Percentiles rank a stretch among this genome's conserved stretches.
These are phyloP conservation scores for Microctonus brassicae DNA, from an alignment of 2,888 invertebrate species.

Conservation along the genomic window DNA sequence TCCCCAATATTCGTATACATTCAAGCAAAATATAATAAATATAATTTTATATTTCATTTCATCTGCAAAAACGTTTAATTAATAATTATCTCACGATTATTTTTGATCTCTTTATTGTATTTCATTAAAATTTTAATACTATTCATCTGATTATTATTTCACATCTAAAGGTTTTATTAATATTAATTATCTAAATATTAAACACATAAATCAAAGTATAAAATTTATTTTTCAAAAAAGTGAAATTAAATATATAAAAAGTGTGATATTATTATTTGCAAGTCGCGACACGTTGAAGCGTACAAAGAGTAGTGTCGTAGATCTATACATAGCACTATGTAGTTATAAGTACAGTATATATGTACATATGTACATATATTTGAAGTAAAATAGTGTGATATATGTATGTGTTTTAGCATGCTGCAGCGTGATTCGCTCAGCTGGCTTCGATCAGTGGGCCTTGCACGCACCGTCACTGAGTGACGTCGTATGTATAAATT, in stretches of 20 bases:
- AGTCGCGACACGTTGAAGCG: conserved; percentile 53
- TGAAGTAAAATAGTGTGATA: too few relatives aligned
- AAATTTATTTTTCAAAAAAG: background rate
- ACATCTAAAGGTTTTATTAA: too few relatives aligned
- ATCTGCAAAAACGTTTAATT: too few relatives aligned
- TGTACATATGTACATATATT: background rate
- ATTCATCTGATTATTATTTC: too few relatives aligned
- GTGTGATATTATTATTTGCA: conserved; percentile 55
- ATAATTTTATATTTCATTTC: too few relatives aligned
- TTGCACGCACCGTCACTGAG: conserved; percentile 35
- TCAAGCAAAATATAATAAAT: conserved; percentile 60
- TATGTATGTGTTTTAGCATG: conserved; percentile 17
- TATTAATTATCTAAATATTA: too few relatives aligned
- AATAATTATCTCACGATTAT: too few relatives aligned
- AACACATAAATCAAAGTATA: background rate
- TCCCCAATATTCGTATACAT: conserved; percentile 54
- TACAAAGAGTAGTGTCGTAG: conserved; percentile 38
- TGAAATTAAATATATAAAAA: background rate
- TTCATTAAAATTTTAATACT: too few relatives aligned
- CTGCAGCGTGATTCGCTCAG: conserved; percentile 56
- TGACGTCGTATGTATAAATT: conserved; percentile 40
- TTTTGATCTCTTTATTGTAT: too few relatives aligned
- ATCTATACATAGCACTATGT: background rate
- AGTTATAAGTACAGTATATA: too few relatives aligned
- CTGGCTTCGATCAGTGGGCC: conserved; percentile 65